Evolutionary conservation across 2,113 vertebrate genomes (phyloP).

Genomic region (Psephotus haematonotus): DNA sequence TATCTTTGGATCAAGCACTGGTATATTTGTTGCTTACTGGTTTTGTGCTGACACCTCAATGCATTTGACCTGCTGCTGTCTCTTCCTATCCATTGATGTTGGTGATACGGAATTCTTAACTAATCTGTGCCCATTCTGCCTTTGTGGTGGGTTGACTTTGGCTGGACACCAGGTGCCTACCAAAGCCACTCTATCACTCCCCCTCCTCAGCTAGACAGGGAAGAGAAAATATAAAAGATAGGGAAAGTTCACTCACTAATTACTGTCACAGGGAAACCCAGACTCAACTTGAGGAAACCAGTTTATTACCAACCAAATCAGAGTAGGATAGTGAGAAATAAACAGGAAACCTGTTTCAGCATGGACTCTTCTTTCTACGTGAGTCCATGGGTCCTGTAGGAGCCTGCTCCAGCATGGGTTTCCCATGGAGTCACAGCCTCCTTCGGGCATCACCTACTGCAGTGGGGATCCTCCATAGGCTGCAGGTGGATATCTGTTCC

Average conservation of each 20-base stretch:
- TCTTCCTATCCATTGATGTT: accelerated
- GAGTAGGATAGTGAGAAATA: not conserved
- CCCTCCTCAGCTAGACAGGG: not conserved
- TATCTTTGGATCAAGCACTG: not conserved
- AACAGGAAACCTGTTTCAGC: not conserved
- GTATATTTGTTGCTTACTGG: not conserved
- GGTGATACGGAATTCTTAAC: not conserved
- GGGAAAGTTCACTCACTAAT: not conserved
- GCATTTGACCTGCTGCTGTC: not conserved
- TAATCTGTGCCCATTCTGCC: not conserved
- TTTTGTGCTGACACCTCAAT: not conserved
- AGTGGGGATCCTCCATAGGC: not conserved
- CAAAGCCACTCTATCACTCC: not conserved
- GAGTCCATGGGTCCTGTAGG: not conserved
- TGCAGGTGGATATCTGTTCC: not conserved
- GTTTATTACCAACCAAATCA: not conserved
- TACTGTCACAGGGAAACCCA: not conserved
- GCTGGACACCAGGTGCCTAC: not conserved
- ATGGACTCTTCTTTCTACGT: not conserved
- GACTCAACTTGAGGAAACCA: not conserved
- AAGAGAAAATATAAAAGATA: not conserved
- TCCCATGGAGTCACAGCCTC: not conserved
- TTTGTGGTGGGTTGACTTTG: not conserved
- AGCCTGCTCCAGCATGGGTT: not conserved
- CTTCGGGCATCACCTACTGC: not conserved